Evolutionary conservation across 2,113 vertebrate species (phyloP), one percentile per base, ranked within the genome.

Genomic region (Boulengeromyrus knoepffleri): DNA sequence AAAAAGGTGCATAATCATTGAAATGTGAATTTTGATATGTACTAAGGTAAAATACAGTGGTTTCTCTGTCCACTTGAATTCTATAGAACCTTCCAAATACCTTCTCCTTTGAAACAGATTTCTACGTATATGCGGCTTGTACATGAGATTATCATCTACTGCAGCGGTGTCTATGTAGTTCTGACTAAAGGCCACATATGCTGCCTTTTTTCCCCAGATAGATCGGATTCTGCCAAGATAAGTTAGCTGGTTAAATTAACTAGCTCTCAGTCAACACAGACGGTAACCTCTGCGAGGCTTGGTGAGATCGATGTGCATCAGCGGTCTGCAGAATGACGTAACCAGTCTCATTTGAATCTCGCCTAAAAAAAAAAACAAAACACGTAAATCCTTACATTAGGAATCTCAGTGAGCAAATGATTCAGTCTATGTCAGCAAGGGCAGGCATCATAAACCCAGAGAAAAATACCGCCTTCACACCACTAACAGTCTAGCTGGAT

Each of bases 231-330:
- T 66, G 88, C 56, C 74, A 56, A 89, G 80, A 47, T 62, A 19
- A 86, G 90, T 74, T 90, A 88, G 77, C n/a, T 70, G n/a, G 62
- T 70, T 31, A 87, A 88, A 89, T 89, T 87, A 86, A 45, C 46
- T 74, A 70, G 88, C n/a, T 85, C 49, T 52, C 58, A 42, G 42
- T 88, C 45, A 21, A 47, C 83, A 52, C 84, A 83, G 74, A 80
- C 24, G 21, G 85, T 83, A 77, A 80, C 90, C 87, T 91, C 88
- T 89, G 84, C 49, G 42, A 49, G 77, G 74, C 42, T 74, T 42
- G 84, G 83, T 49, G 58, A 74, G 17, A 90, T 74, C 19, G 21
- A 85, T 19, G 24, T 31, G 74, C 39, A 47, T 56, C 45, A 39
- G 66, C 47, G 9, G 47, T 74, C n/a, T 47, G 85, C 45, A 39